phyloP scores from a whole-genome alignment of 1,140 invertebrate genomes.

The Leptonema lineaticorne region DNA sequence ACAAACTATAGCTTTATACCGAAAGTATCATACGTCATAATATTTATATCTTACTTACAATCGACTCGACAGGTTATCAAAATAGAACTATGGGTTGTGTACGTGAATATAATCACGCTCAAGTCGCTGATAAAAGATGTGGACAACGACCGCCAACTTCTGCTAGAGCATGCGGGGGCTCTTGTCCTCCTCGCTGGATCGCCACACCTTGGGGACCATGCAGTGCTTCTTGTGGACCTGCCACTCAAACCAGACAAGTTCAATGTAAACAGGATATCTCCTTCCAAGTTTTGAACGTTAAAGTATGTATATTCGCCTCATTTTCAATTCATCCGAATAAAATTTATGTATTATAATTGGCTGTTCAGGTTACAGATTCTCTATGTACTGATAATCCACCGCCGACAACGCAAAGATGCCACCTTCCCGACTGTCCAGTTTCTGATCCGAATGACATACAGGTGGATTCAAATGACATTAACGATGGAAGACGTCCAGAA shows the following conservation, averaged over 20 bases:
- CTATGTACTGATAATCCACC: slow-evolving; percentile 31
- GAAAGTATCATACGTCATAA: neutral
- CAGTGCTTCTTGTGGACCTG: slow-evolving; percentile 51
- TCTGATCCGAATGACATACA: slow-evolving; percentile 10
- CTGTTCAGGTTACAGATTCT: slow-evolving; percentile 29
- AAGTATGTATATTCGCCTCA: slow-evolving; percentile 23
- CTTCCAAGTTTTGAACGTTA: slow-evolving; percentile 28
- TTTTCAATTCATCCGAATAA: neutral
- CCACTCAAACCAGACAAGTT: slow-evolving; percentile 35
- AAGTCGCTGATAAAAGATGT: slow-evolving; percentile 36
- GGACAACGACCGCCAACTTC: slow-evolving; percentile 16
- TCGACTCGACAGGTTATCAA: slow-evolving; percentile 28
- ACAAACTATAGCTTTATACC: no score
- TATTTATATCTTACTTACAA: neutral
- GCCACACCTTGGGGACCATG: slow-evolving; percentile 54
- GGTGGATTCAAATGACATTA: slow-evolving; percentile 20
- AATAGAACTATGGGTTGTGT: slow-evolving; percentile 30
- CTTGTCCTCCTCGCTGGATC: slow-evolving; percentile 53
- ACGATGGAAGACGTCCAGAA: neutral
- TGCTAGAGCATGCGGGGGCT: slow-evolving; percentile 46
- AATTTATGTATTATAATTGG: neutral
- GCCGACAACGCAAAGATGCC: slow-evolving; percentile 32
- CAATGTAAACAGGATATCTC: slow-evolving; percentile 35
- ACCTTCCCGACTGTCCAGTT: slow-evolving; percentile 19
- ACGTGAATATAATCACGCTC: slow-evolving; percentile 29